Conservation (phyloP, 2,888 invertebrate species). For the Biston stratarius region DNA sequence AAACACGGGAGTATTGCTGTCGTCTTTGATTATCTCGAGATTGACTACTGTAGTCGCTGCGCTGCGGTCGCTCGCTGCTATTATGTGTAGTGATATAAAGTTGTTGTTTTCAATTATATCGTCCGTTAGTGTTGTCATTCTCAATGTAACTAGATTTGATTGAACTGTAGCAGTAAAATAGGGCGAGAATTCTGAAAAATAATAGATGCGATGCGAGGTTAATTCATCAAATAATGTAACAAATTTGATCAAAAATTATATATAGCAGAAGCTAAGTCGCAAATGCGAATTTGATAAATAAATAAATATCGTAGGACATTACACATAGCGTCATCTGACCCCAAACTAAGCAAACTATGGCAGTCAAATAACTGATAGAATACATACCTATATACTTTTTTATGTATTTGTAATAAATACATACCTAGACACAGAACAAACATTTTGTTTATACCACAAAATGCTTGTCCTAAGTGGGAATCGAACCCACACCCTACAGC, state of each 20-base stretch:
- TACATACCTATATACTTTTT: too few relatives aligned
- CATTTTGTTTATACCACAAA: too few relatives aligned
- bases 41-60: slow-evolving; percentile 58
- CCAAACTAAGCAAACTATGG: too few relatives aligned
- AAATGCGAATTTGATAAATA: slow-evolving; percentile 9
- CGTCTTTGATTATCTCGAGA: slow-evolving; percentile 71
- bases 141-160: slow-evolving; percentile 57
- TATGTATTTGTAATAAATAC: too few relatives aligned
- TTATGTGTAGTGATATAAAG: slow-evolving; percentile 61
- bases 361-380: too few relatives aligned
- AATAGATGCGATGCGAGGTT: not conserved
- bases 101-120: slow-evolving; percentile 60
- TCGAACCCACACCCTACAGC: too few relatives aligned
- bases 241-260: not conserved
- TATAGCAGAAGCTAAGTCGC: not conserved
- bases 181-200: slow-evolving; percentile 58
- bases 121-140: slow-evolving; percentile 57
- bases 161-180: slow-evolving; percentile 55
- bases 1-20: slow-evolving; percentile 67
- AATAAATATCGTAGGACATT: too few relatives aligned
- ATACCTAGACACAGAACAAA: too few relatives aligned
- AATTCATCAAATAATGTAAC: not conserved
- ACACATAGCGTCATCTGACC: too few relatives aligned
- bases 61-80: slow-evolving; percentile 56
- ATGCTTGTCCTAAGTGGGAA: too few relatives aligned